Evolutionary conservation across 2,888 invertebrate species (phyloP), one percentile per base, ranked within the genome.

Genomic region (Epirrhoe alternata): DNA sequence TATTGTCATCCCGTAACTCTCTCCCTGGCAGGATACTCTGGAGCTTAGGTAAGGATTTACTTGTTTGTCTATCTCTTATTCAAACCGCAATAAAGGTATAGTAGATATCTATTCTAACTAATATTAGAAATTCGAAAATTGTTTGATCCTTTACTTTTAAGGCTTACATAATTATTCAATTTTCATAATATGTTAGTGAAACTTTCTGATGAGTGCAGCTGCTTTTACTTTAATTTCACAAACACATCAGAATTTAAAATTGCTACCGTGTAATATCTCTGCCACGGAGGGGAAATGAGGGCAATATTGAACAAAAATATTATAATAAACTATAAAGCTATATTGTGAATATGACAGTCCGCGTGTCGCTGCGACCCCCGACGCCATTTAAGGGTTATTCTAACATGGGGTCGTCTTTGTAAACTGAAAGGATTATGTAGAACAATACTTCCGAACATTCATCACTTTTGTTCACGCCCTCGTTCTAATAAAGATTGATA

Each of bases 341-440:
- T 90, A 89, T 92, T 91, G 86, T 92, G 90, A 86, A 86, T 88
- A 85, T 91, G 92, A 91, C 92, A 91, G 90, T 86, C 85, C 88
- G 90, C 90, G 90, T 92, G 91, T 85, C 89, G 83, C 60, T 51
- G 59, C 77, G 76, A 80, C 84, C 88, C 89, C 84, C 78, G 72
- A 81, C 77, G 79, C 79, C 79, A 80, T 86, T 88, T 87, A 86
- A 88, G 90, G 90, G 90, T 89, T 89, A 86, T 79, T 72, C 76
- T 70, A 78, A 82, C 83, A 82, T 75, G 83, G 90, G 90, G 89
- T 87, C 85, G 85, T 89, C 90, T 88, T 88, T 88, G 83, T 86
- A 85, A 86, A 88, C 88, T 86, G 81, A 85, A 86, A 86, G 87
- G 90, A 88, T 88, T 89, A 89, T 84, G 87, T 83, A 86, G 82